Conservation (phyloP, 1,140 invertebrate genomes). For the Gonioctena quinquepunctata region DNA sequence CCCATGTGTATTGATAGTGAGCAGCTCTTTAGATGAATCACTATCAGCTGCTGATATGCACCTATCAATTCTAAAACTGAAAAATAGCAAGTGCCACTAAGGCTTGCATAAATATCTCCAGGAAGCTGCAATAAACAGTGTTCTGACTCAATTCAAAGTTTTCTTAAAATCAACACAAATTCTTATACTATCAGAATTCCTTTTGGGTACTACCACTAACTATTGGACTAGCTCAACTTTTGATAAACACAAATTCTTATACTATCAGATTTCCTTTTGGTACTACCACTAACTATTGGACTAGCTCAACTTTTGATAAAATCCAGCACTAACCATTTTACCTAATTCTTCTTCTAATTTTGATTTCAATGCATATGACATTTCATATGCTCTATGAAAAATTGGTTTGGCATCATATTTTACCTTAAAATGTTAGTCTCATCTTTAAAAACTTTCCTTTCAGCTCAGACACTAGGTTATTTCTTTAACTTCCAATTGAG, state of each 20-base stretch:
- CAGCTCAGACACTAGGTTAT: too few species aligned
- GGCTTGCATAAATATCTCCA: background rate
- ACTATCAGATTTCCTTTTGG: slow-evolving; percentile 28
- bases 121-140: slow-evolving; percentile 34
- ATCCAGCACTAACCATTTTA: slow-evolving; percentile 12
- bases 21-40: background rate
- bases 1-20: background rate
- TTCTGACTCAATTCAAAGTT: slow-evolving; percentile 45
- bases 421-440: background rate
- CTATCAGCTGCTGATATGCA: background rate
- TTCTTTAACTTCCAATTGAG: background rate
- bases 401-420: background rate
- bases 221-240: slow-evolving; percentile 3
- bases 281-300: background rate
- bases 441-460: background rate
- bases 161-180: background rate
- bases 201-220: background rate
- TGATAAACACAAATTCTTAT: too few species aligned
- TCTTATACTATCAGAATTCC: background rate
- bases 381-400: background rate
- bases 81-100: background rate
- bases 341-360: slow-evolving; percentile 13
- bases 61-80: background rate
- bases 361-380: slow-evolving; percentile 15
- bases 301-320: slow-evolving; percentile 5